Base-by-base conservation (phyloP, 2,888 invertebrate genomes). In the Ochropacha duplaris region DNA sequence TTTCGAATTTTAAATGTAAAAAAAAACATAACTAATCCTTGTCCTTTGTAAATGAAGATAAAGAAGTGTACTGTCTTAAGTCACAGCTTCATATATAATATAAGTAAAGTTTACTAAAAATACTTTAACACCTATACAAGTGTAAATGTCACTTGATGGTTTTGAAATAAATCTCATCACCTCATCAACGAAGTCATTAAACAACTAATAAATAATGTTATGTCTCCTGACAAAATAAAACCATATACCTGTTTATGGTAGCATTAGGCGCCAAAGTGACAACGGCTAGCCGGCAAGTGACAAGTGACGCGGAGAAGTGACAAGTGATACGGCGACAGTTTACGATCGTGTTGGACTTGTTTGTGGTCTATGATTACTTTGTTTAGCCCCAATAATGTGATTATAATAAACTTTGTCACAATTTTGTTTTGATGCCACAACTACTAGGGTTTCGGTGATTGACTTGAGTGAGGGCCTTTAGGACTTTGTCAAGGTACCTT, bases 311-410 rank as follows among this genome's bases (percentile, higher is more conserved):
- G n/a, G 44, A 22, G 31, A 54, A 54, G 54, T 54, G 54, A 54
- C 22, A 26, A 16, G 26, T 24, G 54, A 54, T 36, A 36, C 39
- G 34, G 44, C 19, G 44, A 44, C 44, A 58, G 56, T 56, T 50
- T 44, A 50, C 54, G 54, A 56, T 54, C 64, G 58, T 65, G 64
- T 62, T 62, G 57, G 57, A 72, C 59, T 60, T 4, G 24, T 56
- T 55, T 59, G 54, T 56, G 36, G 39, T 36, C 14, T 54, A 49
- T 2, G n/a, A 36, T 39, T 22, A 39, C 22, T 36, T 16, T 28
- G 54, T n/a, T n/a, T n/a, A n/a, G n/a, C n/a, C n/a, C n/a, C n/a
- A n/a, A n/a, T n/a, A n/a, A n/a, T 24, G 19, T 36, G 8, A 50
- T 50, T n/a, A n/a, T n/a, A n/a, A n/a, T n/a, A n/a, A n/a, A n/a